A percentile compares a stretch with the other conserved stretches of the same genome.
phyloP scores from a whole-genome alignment of 1,140 invertebrate genomes.

The Kradibia gibbosae region DNA sequence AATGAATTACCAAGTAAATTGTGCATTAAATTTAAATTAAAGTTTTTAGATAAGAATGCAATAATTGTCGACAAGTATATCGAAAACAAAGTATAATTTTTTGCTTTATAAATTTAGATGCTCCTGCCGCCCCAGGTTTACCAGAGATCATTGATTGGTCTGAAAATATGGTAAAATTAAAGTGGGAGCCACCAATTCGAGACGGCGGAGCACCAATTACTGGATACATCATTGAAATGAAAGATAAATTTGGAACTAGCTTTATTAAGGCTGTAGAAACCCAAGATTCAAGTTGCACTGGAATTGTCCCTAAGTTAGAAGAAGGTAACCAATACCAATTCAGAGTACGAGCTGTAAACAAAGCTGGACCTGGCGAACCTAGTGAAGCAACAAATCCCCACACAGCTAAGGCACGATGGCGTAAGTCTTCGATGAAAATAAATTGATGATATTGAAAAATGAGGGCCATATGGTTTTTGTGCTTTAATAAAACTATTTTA shows the following conservation, averaged over 20 bases:
- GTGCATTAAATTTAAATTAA: no score
- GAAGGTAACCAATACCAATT: slow-evolving; percentile 97
- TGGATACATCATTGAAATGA: slow-evolving; percentile 93
- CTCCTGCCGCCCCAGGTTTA: slow-evolving; percentile 89
- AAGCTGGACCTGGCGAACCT: slow-evolving; percentile 95
- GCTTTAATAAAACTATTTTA: neutral
- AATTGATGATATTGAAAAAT: neutral
- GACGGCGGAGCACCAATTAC: slow-evolving; percentile 98
- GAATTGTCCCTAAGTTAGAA: slow-evolving; percentile 89
- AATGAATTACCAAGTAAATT: no score
- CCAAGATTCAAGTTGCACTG: slow-evolving; percentile 84
- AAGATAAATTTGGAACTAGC: slow-evolving; percentile 80
- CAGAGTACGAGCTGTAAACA: slow-evolving; percentile 94
- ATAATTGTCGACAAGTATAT: no score
- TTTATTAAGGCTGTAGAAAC: slow-evolving; percentile 84
- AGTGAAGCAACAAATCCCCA: slow-evolving; percentile 95
- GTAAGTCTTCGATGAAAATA: slow-evolving; percentile 75
- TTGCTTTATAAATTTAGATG: slow-evolving; percentile 73
- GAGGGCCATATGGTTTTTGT: neutral
- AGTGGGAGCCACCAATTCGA: slow-evolving; percentile 95
- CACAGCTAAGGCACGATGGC: slow-evolving; percentile 92
- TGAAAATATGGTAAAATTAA: slow-evolving; percentile 92
- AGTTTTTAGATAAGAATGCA: no score
- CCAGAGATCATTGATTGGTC: slow-evolving; percentile 96
- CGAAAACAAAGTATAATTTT: slow-evolving; percentile 1